Conservation (phyloP, 2,113 vertebrate genomes). For the Paradoxurus hermaphroditus region DNA sequence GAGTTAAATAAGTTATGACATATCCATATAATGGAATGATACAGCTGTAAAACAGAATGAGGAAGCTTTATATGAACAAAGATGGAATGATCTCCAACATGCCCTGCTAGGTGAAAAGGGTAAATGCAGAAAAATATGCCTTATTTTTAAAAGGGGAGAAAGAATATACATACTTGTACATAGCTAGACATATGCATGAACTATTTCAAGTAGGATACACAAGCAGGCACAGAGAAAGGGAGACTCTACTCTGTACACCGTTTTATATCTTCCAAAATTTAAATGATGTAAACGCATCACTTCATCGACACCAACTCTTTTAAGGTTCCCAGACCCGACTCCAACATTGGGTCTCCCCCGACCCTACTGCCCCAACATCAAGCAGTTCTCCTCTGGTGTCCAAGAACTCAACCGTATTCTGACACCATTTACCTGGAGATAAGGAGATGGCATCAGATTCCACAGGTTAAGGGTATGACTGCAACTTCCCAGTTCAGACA, state of each 20-base stretch:
- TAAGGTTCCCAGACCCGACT: neutral
- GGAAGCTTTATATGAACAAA: neutral
- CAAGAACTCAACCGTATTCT: neutral
- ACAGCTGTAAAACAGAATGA: neutral
- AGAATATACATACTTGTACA: neutral
- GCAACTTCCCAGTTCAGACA: neutral
- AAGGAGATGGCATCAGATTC: neutral
- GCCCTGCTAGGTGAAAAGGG: neutral
- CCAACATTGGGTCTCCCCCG: neutral
- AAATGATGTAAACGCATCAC: neutral
- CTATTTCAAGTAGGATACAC: neutral
- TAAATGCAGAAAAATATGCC: neutral
- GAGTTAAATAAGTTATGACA: neutral
- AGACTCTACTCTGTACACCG: neutral
- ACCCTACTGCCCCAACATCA: neutral
- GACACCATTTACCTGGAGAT: neutral
- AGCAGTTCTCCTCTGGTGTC: neutral
- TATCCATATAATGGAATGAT: neutral
- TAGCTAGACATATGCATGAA: neutral
- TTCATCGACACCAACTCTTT: neutral
- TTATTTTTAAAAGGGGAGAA: neutral
- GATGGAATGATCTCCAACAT: neutral
- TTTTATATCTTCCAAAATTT: neutral
- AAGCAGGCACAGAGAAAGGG: neutral
- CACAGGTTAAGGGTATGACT: neutral